Evolutionary conservation across 2,113 vertebrate species (phyloP).

Genomic region (Colossoma macropomum): DNA sequence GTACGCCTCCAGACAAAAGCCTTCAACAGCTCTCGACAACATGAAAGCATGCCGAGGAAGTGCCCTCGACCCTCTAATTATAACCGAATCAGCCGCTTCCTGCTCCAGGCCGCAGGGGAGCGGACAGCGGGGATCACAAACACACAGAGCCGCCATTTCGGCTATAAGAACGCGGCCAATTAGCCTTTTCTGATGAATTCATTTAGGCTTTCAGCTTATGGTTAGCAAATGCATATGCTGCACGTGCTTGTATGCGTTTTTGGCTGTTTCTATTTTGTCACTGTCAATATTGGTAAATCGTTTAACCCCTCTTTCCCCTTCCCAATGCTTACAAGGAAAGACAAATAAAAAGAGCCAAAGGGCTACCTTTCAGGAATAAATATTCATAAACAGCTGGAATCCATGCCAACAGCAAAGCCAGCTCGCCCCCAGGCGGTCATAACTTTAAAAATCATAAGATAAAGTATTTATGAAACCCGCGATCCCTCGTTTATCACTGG

Average conservation of each 20-base stretch:
- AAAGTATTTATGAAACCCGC: constrained; percentile 36
- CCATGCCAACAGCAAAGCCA: neutral
- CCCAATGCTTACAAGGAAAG: neutral
- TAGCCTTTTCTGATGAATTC: constrained; percentile 47
- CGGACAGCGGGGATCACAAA: constrained; percentile 42
- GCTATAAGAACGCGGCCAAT: constrained; percentile 54
- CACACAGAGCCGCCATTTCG: constrained; percentile 53
- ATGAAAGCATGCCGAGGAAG: constrained; percentile 48
- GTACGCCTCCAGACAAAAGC: constrained; percentile 19
- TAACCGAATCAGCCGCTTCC: constrained; percentile 52
- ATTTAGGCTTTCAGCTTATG: constrained; percentile 45
- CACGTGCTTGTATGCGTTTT: neutral
- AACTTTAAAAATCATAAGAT: constrained; percentile 26
- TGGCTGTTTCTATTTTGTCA: neutral
- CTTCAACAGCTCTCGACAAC: constrained; percentile 26
- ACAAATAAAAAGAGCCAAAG: neutral
- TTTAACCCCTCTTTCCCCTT: neutral
- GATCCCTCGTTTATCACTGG: constrained; percentile 18
- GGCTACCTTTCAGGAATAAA: constrained; percentile 5
- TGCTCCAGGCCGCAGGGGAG: constrained; percentile 11
- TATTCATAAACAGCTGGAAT: constrained; percentile 15
- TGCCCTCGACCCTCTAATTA: constrained; percentile 51
- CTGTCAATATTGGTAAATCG: neutral
- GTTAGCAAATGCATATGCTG: neutral
- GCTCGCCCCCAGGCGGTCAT: neutral